Evolutionary conservation across 2,888 invertebrate genomes (phyloP), one percentile per base, ranked within the genome.

Genomic region (Mimachlamys varia): DNA sequence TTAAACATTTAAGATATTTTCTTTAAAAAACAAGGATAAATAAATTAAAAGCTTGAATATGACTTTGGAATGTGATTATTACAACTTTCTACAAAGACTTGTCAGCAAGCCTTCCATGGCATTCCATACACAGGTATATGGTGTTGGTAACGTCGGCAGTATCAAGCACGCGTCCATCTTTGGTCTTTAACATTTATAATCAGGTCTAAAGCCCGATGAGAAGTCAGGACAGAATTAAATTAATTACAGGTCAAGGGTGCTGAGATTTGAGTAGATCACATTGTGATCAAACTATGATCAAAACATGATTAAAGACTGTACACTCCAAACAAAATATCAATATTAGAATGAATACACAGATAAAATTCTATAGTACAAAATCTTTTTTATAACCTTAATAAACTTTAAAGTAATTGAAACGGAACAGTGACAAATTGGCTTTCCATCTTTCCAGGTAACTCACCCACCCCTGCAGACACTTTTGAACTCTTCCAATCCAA

Each of bases 1-100:
- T 76, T 76, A 33, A 76, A 76, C 13, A 27, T 33, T 33, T 76
- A 76, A 76, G 76, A 76, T 13, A 76, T 76, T 76, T 27, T 27
- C 22, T 33, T 76, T 76, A 76, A 76, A 76, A 76, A 76, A 76
- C 76, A 76, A 76, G 76, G 76, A 76, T 76, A 76, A 76, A 76
- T 76, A 76, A 76, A 33, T 76, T 76, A 76, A 76, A 76, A 76
- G 76, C 76, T 76, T 76, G 27, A 33, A 12, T 33, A 76, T 76
- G 76, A 76, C 76, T 76, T 76, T 76, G 76, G 76, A 76, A 76
- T 76, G 76, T 76, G 76, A 76, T 76, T 76, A 62, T 62, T 22
- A n/a, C n/a, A 76, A 33, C 76, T 13, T 76, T 76, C 76, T 27
- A 76, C 76, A 33, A 22, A 27, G 76, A 76, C 76, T 76, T 27